These are phyloP conservation scores for Helicolenus hilgendorfi DNA, from an alignment of 2,797 vertebrate genomes.

Conservation along the genomic window DNA sequence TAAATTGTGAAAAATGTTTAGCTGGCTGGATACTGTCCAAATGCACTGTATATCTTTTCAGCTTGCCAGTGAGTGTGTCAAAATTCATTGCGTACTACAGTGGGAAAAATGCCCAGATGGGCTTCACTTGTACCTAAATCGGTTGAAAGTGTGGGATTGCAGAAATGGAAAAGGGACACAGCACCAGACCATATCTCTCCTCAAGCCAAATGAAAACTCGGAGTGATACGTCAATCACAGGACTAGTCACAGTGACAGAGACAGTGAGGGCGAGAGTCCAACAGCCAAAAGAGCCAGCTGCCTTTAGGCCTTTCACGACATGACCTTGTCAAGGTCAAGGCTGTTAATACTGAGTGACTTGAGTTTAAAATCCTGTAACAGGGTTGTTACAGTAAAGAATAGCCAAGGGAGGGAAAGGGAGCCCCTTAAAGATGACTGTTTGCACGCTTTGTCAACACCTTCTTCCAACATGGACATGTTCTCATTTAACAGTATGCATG, in stretches of 20 bases:
- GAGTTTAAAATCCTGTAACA: slow-evolving; percentile 59
- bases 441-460: not conserved
- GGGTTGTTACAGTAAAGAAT: slow-evolving; percentile 31
- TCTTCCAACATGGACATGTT: not conserved
- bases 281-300: slow-evolving; percentile 63
- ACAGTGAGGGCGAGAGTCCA: slow-evolving; percentile 65
- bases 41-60: slow-evolving; percentile 20
- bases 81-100: slow-evolving; percentile 34
- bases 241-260: slow-evolving; percentile 66
- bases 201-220: slow-evolving; percentile 71
- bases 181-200: slow-evolving; percentile 64
- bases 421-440: slow-evolving; percentile 8
- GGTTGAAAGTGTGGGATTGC: slow-evolving; percentile 61
- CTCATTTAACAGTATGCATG: slow-evolving; percentile 9
- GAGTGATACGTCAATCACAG: slow-evolving; percentile 76
- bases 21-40: not conserved
- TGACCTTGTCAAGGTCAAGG: slow-evolving; percentile 82
- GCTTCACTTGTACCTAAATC: slow-evolving; percentile 59
- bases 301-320: slow-evolving; percentile 40
- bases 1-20: slow-evolving; percentile 1
- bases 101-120: slow-evolving; percentile 30
- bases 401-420: not conserved
- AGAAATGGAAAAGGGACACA: slow-evolving; percentile 63
- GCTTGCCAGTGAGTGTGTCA: slow-evolving; percentile 1
- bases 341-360: slow-evolving; percentile 61